Conservation (phyloP, 1,140 invertebrate species). For the Arion vulgaris region DNA sequence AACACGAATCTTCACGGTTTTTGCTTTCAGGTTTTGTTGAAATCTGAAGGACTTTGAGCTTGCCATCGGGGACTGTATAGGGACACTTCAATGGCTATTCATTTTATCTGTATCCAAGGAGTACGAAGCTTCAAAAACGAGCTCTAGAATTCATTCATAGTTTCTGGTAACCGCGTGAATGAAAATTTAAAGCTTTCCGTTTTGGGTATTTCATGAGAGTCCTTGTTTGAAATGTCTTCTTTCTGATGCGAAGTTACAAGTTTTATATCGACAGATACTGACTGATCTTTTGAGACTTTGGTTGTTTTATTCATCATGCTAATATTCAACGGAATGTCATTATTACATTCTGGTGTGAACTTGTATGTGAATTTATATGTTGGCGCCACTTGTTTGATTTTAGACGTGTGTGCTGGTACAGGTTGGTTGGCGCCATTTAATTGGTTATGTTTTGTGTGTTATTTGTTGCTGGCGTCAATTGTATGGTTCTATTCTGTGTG, state of each 20-base stretch:
- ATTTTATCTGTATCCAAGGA: not conserved
- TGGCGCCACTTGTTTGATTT: too few species aligned
- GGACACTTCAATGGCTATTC: not conserved
- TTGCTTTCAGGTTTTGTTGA: not conserved
- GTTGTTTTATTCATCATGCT: too few species aligned
- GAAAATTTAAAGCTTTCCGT: not conserved
- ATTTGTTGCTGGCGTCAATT: too few species aligned
- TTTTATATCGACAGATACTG: too few species aligned
- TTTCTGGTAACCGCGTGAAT: not conserved
- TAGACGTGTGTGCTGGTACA: too few species aligned
- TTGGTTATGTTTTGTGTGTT: too few species aligned
- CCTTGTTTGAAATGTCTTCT: not conserved
- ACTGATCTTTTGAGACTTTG: too few species aligned
- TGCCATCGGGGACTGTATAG: not conserved
- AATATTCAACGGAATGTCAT: too few species aligned
- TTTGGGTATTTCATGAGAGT: not conserved
- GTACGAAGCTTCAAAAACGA: not conserved
- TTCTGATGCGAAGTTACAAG: not conserved
- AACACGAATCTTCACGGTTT: not conserved
- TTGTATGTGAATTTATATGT: too few species aligned
- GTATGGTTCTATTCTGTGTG: too few species aligned
- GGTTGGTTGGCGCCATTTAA: too few species aligned
- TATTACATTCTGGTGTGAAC: too few species aligned
- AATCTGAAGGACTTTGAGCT: not conserved
- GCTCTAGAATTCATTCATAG: not conserved